phyloP scores from a whole-genome alignment of 2,888 invertebrate genomes.

The Epistrophe eligans region DNA sequence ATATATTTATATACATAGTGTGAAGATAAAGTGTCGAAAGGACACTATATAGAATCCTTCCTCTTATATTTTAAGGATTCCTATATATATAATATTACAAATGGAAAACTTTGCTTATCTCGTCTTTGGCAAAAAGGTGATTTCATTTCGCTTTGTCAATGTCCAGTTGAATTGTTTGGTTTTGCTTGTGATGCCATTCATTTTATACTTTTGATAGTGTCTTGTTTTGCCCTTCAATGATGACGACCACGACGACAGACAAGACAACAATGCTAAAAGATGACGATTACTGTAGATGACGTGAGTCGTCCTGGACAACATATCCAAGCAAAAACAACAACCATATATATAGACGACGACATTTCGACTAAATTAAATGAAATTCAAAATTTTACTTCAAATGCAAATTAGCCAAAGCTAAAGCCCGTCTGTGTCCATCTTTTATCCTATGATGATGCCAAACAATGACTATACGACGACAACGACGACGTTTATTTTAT shows the following conservation, averaged over 20 bases:
- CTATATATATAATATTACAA: constrained; percentile 2
- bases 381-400: constrained; percentile 77
- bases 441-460: constrained; percentile 25
- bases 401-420: constrained; percentile 80
- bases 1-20: too few species aligned
- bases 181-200: constrained; percentile 6
- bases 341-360: constrained; percentile 40
- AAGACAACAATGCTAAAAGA: constrained; percentile 60
- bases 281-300: constrained; percentile 73
- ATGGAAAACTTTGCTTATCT: constrained; percentile 71
- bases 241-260: neutral
- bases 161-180: constrained; percentile 69
- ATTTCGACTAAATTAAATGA: constrained; percentile 73
- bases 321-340: neutral
- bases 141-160: constrained; percentile 74
- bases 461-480: constrained; percentile 30
- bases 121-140: constrained; percentile 58
- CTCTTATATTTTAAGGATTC: neutral
- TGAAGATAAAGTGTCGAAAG: constrained; percentile 76
- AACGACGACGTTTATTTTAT: constrained; percentile 22
- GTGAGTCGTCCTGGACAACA: constrained; percentile 38
- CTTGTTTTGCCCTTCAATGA: neutral
- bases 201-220: constrained; percentile 33
- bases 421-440: constrained; percentile 38
- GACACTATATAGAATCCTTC: constrained; percentile 46